Evolutionary conservation across 2,113 vertebrate genomes (phyloP).

Genomic region (Platichthys stellatus): DNA sequence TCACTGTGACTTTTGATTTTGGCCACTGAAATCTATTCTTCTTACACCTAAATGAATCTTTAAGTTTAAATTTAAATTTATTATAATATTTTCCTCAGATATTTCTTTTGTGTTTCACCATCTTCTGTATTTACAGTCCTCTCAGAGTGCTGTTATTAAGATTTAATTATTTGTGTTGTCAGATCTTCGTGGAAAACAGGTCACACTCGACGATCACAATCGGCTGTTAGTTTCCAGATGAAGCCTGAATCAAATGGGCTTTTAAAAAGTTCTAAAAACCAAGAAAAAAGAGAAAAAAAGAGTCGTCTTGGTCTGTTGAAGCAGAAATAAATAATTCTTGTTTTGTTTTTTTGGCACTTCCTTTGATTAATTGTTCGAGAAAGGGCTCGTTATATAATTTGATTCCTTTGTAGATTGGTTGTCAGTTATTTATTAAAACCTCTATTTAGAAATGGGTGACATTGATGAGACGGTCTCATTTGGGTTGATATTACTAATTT

Average conservation of each 20-base stretch:
- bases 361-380: conserved; percentile 15
- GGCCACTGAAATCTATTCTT: no score
- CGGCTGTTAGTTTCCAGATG: neutral
- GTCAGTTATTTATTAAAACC: conserved; percentile 11
- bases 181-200: conserved; percentile 6
- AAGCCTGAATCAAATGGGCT: conserved; percentile 9
- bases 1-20: no score
- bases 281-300: neutral
- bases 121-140: conserved; percentile 4
- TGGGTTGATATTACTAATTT: neutral
- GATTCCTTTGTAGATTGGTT: conserved; percentile 4
- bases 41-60: no score
- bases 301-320: neutral
- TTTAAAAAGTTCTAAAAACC: conserved; percentile 2
- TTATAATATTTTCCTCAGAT: neutral
- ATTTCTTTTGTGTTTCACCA: neutral
- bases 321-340: neutral
- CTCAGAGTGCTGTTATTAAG: conserved; percentile 16
- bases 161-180: conserved; percentile 10
- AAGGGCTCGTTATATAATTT: conserved; percentile 9
- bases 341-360: conserved; percentile 2
- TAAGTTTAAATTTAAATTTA: neutral
- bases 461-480: neutral
- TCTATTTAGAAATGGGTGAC: conserved; percentile 6
- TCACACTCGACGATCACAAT: conserved; percentile 13